These are phyloP conservation scores for Notechis scutatus DNA, from an alignment of 2,113 vertebrate genomes.

Conservation along the genomic window DNA sequence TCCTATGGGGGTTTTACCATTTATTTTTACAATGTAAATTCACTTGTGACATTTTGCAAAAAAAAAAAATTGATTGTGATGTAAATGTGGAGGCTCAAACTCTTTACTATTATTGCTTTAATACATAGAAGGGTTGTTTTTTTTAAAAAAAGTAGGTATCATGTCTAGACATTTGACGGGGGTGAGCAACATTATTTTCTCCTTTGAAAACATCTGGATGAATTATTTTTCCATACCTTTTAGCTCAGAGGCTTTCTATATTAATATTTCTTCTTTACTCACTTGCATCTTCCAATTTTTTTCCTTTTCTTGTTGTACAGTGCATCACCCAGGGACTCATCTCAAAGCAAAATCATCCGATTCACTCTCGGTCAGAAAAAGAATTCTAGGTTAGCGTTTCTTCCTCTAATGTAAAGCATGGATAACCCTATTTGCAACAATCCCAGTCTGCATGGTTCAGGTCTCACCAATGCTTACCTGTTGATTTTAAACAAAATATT, in stretches of 20 bases:
- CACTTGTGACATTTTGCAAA: not conserved
- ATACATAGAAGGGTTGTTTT: not conserved
- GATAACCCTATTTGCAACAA: constrained; percentile 49
- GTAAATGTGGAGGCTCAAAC: not conserved
- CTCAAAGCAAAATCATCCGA: constrained; percentile 97
- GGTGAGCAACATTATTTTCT: constrained; percentile 1
- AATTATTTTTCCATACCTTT: not conserved
- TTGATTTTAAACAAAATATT: constrained; percentile 26
- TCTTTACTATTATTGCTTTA: constrained; percentile 5
- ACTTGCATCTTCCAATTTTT: constrained; percentile 71
- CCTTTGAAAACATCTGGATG: not conserved
- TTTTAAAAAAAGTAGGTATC: constrained; percentile 5
- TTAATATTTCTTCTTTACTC: constrained; percentile 58
- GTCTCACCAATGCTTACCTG: constrained; percentile 33
- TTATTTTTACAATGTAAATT: not conserved
- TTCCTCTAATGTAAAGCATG: constrained; percentile 71
- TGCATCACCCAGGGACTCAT: constrained; percentile 85
- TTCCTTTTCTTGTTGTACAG: constrained; percentile 69
- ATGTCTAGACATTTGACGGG: not conserved
- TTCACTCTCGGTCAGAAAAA: constrained; percentile 98
- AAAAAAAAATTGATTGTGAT: not conserved
- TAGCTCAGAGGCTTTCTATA: constrained; percentile 31
- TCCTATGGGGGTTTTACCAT: not conserved
- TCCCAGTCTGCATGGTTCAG: constrained; percentile 57
- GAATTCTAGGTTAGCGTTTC: constrained; percentile 91